These are phyloP conservation scores for Rhagonycha lutea DNA, from an alignment of 2,888 invertebrate genomes.

Conservation along the genomic window DNA sequence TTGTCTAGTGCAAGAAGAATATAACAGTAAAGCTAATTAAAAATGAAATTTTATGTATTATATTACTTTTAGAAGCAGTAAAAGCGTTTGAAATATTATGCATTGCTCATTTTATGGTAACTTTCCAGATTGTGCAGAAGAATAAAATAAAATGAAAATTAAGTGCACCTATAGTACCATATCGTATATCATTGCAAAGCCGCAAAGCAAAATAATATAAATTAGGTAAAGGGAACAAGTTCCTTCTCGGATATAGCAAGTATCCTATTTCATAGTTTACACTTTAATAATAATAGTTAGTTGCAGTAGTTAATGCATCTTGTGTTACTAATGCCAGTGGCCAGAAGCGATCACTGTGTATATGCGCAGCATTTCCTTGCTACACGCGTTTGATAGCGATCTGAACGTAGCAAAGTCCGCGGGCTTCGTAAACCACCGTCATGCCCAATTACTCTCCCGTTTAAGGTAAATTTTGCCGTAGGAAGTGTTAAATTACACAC, in stretches of 20 bases:
- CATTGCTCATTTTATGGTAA: neutral
- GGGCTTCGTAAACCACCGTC: conserved; percentile 37
- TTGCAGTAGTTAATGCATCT: conserved; percentile 13
- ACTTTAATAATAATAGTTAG: conserved; percentile 20
- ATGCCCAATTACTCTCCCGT: conserved; percentile 39
- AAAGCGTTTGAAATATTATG: neutral
- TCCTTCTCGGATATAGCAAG: neutral
- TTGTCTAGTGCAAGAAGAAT: neutral
- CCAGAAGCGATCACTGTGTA: conserved; percentile 7
- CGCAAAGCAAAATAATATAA: neutral
- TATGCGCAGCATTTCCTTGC: conserved; percentile 10
- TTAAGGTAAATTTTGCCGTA: conserved; percentile 39
- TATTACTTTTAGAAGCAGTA: neutral
- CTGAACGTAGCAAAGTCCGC: conserved; percentile 34
- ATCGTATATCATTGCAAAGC: neutral
- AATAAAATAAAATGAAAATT: neutral
- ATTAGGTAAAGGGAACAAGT: neutral
- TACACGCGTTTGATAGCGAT: conserved; percentile 33
- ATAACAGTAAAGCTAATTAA: neutral
- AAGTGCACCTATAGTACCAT: too few species aligned
- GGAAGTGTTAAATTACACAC: conserved; percentile 40
- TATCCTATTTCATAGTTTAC: conserved; percentile 21
- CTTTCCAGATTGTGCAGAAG: neutral
- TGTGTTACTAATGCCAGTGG: conserved; percentile 24
- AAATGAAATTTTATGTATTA: neutral